Base-by-base conservation (phyloP, 2,888 invertebrate species). In the Tiphia femorata region DNA sequence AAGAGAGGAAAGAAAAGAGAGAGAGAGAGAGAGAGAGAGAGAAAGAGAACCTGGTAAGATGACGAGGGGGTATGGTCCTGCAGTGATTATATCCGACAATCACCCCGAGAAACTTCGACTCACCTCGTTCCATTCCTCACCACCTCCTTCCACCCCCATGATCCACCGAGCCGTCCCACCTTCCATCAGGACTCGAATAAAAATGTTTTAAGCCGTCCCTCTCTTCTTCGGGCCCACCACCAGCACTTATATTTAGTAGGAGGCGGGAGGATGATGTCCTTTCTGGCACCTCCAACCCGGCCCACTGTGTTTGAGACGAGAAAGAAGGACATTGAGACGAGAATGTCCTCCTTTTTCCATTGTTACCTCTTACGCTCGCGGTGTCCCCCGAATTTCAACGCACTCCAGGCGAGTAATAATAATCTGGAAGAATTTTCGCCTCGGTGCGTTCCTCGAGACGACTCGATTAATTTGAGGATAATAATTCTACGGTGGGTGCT, bases 1-100 rank as follows among this genome's bases (percentile, higher is more conserved):
- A 14, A 33, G 33, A 33, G 33, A 30, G 10, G 17, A n/a, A 19
- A 19, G 8, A 16, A 12, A 29, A 56, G 37, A 41, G 41, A 29
- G 41, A 47, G 42, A 52, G 23, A 48, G 55, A 29, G 51, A 50
- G 55, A 41, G 66, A 43, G 48, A 53, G 38, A 49, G 49, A 35
- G 27, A 50, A 43, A 38, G 53, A 52, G 56, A 57, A n/a, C 48
- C 44, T 44, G 60, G 54, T 57, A 64, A 61, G 64, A 64, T 58
- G 60, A 66, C 59, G 59, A 59, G 62, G 61, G 50, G 58, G 54
- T 61, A 61, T 30, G 60, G 60, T 54, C 58, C 56, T 64, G 65
- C 77, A 70, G 77, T 80, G 79, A 80, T 80, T 80, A 80, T 79
- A 78, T 74, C 76, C 76, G 73, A 80, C 77, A 75, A 76, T 72